A percentile compares a stretch with the other conserved stretches of the same genome.
phyloP scores from a whole-genome alignment of 2,888 invertebrate genomes.

The Tenthredo livida region DNA sequence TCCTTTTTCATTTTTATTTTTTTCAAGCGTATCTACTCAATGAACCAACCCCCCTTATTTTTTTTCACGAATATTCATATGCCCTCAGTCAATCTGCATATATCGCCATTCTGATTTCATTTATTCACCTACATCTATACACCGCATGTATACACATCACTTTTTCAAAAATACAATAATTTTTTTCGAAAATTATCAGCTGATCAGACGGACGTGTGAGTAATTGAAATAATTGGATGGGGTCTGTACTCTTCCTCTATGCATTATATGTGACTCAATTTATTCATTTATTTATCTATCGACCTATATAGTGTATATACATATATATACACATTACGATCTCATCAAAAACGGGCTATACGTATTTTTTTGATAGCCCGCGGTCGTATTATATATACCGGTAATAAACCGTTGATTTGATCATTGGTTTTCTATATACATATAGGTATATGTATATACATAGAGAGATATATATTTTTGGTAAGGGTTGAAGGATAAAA shows the following conservation, averaged over 20 bases:
- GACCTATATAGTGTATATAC: not conserved
- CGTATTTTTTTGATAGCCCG: slow-evolving; percentile 3
- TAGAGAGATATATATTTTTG: not conserved
- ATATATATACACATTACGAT: not conserved
- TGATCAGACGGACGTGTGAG: too few relatives aligned
- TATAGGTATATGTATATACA: not conserved
- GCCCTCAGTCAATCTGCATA: not conserved
- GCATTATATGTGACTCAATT: not conserved
- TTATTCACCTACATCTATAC: not conserved
- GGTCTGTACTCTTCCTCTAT: not conserved
- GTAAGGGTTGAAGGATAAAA: not conserved
- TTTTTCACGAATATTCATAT: slow-evolving; percentile 22
- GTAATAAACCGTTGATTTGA: slow-evolving; percentile 38
- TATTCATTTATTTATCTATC: slow-evolving; percentile 10
- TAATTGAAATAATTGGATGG: not conserved
- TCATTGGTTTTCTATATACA: not conserved
- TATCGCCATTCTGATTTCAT: slow-evolving; percentile 22
- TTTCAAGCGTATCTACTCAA: not conserved
- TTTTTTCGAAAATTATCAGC: not conserved
- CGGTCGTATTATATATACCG: not conserved
- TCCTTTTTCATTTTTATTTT: not conserved
- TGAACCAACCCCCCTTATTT: not conserved
- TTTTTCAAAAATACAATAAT: not conserved
- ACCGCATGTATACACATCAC: too few relatives aligned
- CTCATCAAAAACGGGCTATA: not conserved